These are phyloP conservation scores for Drosophila cracens DNA, from an alignment of 2,888 invertebrate species.

Conservation along the genomic window DNA sequence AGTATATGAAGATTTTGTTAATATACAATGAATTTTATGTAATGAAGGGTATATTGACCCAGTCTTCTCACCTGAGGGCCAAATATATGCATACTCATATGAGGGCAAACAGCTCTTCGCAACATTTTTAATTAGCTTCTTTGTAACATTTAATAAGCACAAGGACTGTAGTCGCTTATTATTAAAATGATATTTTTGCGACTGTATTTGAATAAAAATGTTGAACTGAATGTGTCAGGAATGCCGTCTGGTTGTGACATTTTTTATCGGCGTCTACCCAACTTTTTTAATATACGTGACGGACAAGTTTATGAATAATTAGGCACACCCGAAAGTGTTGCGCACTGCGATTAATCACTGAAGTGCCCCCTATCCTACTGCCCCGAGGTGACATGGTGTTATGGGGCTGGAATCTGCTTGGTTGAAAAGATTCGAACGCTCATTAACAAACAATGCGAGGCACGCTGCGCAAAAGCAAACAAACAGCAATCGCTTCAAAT, in stretches of 20 bases:
- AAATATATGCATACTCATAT: slow-evolving; percentile 36
- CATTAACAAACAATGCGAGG: slow-evolving; percentile 58
- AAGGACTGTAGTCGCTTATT: not conserved
- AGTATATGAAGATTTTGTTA: not conserved
- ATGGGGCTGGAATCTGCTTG: slow-evolving; percentile 6
- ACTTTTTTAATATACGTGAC: slow-evolving; percentile 71
- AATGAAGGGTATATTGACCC: slow-evolving; percentile 6
- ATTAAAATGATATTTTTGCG: not conserved
- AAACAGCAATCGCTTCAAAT: slow-evolving; percentile 60
- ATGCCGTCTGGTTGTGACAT: slow-evolving; percentile 46
- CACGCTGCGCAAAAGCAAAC: slow-evolving; percentile 51
- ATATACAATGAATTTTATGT: not conserved
- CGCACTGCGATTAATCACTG: slow-evolving; percentile 63
- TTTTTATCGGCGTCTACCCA: slow-evolving; percentile 42
- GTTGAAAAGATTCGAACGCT: slow-evolving; percentile 52
- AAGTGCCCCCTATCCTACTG: not conserved
- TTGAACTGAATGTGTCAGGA: slow-evolving; percentile 55
- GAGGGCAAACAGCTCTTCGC: slow-evolving; percentile 14
- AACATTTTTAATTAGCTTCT: slow-evolving; percentile 39
- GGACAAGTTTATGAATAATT: slow-evolving; percentile 77
- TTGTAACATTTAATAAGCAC: slow-evolving; percentile 61
- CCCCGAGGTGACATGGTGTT: not conserved
- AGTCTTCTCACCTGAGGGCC: not conserved
- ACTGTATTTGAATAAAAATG: slow-evolving; percentile 49
- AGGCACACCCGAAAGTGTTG: slow-evolving; percentile 48